Base-by-base conservation (phyloP, 2,113 vertebrate genomes). In the Empidonax alnorum region DNA sequence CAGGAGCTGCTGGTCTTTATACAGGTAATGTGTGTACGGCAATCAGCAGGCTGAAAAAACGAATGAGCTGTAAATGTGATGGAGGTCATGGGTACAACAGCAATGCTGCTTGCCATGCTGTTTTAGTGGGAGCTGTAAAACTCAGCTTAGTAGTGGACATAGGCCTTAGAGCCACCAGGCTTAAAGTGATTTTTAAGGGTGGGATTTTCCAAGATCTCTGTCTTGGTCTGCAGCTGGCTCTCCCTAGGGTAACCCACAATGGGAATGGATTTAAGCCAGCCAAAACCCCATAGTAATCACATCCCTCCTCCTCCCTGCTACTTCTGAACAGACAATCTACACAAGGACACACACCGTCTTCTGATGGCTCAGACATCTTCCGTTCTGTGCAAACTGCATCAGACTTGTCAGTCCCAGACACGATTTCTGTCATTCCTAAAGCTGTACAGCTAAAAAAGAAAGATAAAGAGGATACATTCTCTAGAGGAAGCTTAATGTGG, bases 361-460 rank as follows among this genome's bases (percentile, higher is more conserved):
- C 91, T 1, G 90, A 86, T 33, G 86, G 91, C 44, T 81, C 78
- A 37, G 86, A 58, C 5, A 50, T 63, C 76, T 76, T 95, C 86
- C 9, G 53, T 63, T 94, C 72, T 49, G 76, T 56, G 27, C 98
- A 98, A 68, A 98, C 75, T 46, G 74, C 97, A 58, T 98, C 98
- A 22, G 98, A 97, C 41, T 91, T 92, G 31, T 96, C 87, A 4
- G 97, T 98, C 46, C 98, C 98, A 14, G 69, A 92, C n/a, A 3
- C 7, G 1, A 50, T 71, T 94, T 98, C 98, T 21, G 12, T 73
- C 59, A 87, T 73, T 84, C 98, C 98, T 61, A 98, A 90, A 74
- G 81, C 39, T 59, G 98, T 97, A 72, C 98, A 98, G 94, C 98
- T 98, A 42, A 67, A 90, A 87, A 49, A 89, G 78, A 92, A 65